phyloP scores from a whole-genome alignment of 1,140 invertebrate species.

The Caligus rogercresseyi region DNA sequence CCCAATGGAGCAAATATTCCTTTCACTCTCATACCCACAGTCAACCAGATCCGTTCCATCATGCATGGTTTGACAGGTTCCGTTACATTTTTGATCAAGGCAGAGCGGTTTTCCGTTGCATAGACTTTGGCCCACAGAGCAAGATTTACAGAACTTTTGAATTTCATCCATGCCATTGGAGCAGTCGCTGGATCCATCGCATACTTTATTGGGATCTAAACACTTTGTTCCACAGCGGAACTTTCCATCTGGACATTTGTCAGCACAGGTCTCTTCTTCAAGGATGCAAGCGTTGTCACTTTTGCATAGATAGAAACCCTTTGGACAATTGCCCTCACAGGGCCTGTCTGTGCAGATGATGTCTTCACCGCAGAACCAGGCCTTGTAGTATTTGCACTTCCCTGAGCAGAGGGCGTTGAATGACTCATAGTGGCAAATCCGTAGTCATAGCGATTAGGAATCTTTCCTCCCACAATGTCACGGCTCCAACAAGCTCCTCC shows the following conservation, averaged over 20 bases:
- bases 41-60: neutral
- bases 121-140: constrained; percentile 1
- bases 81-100: constrained; percentile 1
- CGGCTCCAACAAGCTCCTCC: constrained; percentile 3
- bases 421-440: neutral
- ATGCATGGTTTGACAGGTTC: neutral
- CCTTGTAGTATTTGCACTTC: constrained; percentile 6
- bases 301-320: neutral
- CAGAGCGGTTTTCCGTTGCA: constrained; percentile 3
- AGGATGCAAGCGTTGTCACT: constrained; percentile 1
- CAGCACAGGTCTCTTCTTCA: neutral
- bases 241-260: constrained; percentile 6
- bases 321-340: constrained; percentile 2
- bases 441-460: neutral
- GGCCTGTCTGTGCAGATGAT: constrained; percentile 3
- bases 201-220: neutral
- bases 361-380: constrained; percentile 6
- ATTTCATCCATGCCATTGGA: constrained; percentile 1
- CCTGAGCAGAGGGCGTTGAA: constrained; percentile 2
- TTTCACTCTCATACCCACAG: neutral
- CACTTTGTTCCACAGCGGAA: constrained; percentile 3
- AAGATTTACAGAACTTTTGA: neutral
- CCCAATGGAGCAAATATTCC: neutral
- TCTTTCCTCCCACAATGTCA: neutral
- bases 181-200: constrained; percentile 3